These are phyloP conservation scores for Manis javanica DNA, from an alignment of 2,797 vertebrate species.

Conservation along the genomic window DNA sequence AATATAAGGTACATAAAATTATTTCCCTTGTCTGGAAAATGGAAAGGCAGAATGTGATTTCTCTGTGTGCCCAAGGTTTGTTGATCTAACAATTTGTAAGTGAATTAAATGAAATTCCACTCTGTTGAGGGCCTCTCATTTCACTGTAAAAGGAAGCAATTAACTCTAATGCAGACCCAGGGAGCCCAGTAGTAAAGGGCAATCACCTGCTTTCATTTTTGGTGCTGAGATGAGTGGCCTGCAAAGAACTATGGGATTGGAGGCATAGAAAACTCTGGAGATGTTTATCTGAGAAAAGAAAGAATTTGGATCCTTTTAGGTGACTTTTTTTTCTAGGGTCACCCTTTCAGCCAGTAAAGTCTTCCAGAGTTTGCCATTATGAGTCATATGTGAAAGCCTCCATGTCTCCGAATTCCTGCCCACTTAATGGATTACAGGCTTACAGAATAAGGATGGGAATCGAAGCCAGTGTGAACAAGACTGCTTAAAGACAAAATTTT, in stretches of 20 bases:
- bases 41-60: slow-evolving; percentile 16
- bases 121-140: slow-evolving; percentile 31
- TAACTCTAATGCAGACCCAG: slow-evolving; percentile 40
- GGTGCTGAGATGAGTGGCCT: neutral
- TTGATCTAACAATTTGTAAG: slow-evolving; percentile 65
- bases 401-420: neutral
- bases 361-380: neutral
- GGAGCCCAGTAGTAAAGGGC: neutral
- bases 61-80: neutral
- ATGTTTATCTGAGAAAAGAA: neutral
- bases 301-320: neutral
- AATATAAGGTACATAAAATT: neutral
- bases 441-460: neutral
- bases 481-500: slow-evolving; percentile 23
- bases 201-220: slow-evolving; percentile 15
- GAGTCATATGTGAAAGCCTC: neutral
- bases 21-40: slow-evolving; percentile 35
- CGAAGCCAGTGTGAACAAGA: neutral
- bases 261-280: neutral
- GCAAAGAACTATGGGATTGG: neutral
- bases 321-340: slow-evolving; percentile 17
- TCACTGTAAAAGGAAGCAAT: slow-evolving; percentile 61
- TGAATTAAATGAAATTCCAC: slow-evolving; percentile 47
- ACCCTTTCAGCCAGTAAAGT: neutral
- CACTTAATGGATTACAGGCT: neutral